These are phyloP conservation scores for Antigone vipio DNA, from an alignment of 2,113 vertebrate genomes.

Conservation along the genomic window DNA sequence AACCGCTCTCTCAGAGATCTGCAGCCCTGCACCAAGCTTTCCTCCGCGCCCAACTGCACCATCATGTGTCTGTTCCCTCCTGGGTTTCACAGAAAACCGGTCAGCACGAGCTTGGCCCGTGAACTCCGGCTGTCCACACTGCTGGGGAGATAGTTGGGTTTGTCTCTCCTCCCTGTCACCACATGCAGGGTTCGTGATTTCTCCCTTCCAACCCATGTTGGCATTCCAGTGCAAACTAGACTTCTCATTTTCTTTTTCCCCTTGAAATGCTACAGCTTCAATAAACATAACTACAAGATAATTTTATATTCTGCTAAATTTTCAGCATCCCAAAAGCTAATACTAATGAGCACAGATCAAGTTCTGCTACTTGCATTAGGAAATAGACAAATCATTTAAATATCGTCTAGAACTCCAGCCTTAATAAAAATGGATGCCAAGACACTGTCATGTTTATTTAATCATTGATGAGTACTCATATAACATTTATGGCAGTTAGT, in stretches of 20 bases:
- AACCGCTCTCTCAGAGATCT: background rate
- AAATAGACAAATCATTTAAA: background rate
- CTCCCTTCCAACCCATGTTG: background rate
- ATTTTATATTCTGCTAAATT: background rate
- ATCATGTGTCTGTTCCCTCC: background rate
- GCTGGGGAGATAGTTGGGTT: background rate
- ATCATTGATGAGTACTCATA: background rate
- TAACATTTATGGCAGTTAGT: background rate
- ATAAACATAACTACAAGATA: background rate
- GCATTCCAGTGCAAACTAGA: background rate
- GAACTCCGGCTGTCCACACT: background rate
- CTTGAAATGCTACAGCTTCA: background rate
- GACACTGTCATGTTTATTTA: background rate
- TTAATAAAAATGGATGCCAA: background rate
- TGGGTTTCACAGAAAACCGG: background rate
- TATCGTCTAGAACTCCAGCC: background rate
- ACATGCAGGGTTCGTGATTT: fast-evolving
- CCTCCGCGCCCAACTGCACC: background rate
- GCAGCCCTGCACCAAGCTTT: background rate
- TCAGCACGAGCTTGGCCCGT: background rate
- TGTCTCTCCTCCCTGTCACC: background rate
- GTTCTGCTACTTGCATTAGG: background rate
- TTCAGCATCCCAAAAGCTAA: background rate
- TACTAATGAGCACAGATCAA: background rate
- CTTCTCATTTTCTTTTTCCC: background rate